Base-by-base conservation (phyloP, 2,888 invertebrate genomes). In the Lissocephala sabroskyi region DNA sequence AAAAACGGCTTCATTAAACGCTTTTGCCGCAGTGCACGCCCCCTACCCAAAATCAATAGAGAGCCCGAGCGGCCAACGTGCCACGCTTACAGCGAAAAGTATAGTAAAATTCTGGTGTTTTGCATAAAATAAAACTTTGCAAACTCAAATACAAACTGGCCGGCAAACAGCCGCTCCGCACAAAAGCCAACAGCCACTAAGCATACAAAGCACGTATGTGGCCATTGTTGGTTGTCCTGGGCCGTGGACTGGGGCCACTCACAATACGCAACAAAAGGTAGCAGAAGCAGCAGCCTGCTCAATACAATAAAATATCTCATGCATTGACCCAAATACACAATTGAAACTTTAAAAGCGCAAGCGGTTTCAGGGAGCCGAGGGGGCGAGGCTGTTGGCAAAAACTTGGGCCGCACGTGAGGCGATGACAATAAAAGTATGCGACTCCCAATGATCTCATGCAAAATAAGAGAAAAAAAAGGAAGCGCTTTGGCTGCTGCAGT, bases 121-220 rank as follows among this genome's bases (percentile, higher is more conserved):
- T 68, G 65, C 76, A 68, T 68, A 76, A 68, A 76, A 68, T 64
- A 68, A 64, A 73, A 67, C 51, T 67, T 68, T 59, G 7, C 5
- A 35, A 35, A 35, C 33, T 33, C 16, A 14, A 33, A 33, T 13
- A 33, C 14, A 33, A n/a, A 4, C 13, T 32, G 11, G n/a, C 5
- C 32, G n/a, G n/a, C n/a, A n/a, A n/a, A n/a, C n/a, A n/a, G n/a
- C n/a, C n/a, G n/a, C n/a, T n/a, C n/a, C n/a, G 2, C 23, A 23
- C 3, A 23, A 23, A 23, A 23, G n/a, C n/a, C n/a, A n/a, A n/a
- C n/a, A 35, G 41, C 61, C 59, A 56, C 74, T 68, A 68, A 59
- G 52, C 59, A 62, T 62, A 68, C 74, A 71, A 71, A 75, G 60
- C 68, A 68, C 68, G 65, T 68, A 51, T 65, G 59, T 63, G 28